Evolutionary conservation across 2,888 invertebrate species (phyloP).

Genomic region (Himalopsyche japonica): DNA sequence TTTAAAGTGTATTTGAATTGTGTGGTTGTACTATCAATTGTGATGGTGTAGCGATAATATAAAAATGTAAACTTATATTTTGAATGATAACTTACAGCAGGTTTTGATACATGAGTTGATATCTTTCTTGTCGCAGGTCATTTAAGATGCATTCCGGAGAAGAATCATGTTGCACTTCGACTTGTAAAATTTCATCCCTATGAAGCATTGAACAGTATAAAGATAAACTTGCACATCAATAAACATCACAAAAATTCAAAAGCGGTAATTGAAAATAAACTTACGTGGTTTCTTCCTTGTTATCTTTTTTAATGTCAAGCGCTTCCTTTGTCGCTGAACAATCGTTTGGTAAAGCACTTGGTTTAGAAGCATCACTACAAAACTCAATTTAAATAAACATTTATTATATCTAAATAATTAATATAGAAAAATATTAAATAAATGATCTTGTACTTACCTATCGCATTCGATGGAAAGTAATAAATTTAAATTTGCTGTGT

Average conservation of each 20-base stretch:
- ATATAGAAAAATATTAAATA: neutral
- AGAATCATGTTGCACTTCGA: neutral
- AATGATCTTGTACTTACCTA: slow-evolving; percentile 23
- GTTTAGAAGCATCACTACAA: slow-evolving; percentile 17
- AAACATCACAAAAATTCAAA: neutral
- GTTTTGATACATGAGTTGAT: slow-evolving; percentile 52
- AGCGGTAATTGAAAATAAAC: neutral
- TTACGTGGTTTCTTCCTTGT: slow-evolving; percentile 8
- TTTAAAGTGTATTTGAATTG: neutral
- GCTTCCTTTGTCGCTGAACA: neutral
- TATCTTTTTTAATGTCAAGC: neutral
- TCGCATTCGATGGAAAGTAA: slow-evolving; percentile 42
- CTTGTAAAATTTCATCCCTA: neutral
- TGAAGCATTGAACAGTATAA: neutral
- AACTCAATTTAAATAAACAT: neutral
- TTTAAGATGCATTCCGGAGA: slow-evolving; percentile 51
- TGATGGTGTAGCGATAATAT: neutral
- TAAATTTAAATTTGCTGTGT: slow-evolving; percentile 34
- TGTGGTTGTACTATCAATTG: neutral
- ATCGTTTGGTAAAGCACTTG: neutral
- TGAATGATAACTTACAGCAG: slow-evolving; percentile 49
- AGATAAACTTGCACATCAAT: neutral
- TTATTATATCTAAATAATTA: neutral
- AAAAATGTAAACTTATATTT: neutral
- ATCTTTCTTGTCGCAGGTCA: slow-evolving; percentile 52